Evolutionary conservation across 1,140 invertebrate genomes (phyloP).

Genomic region (Cyclargus thomasi): DNA sequence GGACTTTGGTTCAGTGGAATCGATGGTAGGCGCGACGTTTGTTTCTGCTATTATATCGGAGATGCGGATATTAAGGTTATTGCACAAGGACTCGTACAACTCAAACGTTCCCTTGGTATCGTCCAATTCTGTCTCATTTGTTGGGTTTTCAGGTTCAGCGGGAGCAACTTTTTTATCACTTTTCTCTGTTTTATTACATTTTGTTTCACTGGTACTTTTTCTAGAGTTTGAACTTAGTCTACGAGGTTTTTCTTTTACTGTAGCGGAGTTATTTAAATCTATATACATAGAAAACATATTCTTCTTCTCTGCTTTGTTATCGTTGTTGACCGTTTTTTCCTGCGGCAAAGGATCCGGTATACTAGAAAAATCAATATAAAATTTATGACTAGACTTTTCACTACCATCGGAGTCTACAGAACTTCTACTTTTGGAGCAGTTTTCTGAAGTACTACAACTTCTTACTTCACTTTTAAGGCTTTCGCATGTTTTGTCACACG

Average conservation of each 20-base stretch:
- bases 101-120: conserved; percentile 40
- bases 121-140: conserved; percentile 18
- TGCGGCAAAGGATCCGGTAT: conserved; percentile 41
- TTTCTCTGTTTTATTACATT: conserved; percentile 16
- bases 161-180: neutral
- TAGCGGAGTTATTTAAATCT: conserved; percentile 52
- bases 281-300: conserved; percentile 70
- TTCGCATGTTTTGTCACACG: conserved; percentile 33
- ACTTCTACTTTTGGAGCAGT: conserved; percentile 41
- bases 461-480: conserved; percentile 35
- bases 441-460: conserved; percentile 27
- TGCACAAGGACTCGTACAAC: conserved; percentile 55
- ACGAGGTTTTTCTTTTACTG: conserved; percentile 57
- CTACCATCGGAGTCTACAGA: conserved; percentile 51
- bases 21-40: neutral
- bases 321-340: conserved; percentile 33
- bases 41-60: conserved; percentile 15
- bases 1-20: neutral
- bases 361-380: conserved; percentile 58
- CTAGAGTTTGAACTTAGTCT: conserved; percentile 41
- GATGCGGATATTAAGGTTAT: conserved; percentile 54
- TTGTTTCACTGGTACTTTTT: conserved; percentile 32
- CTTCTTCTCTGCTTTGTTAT: conserved; percentile 45
- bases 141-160: neutral
- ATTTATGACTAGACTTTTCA: conserved; percentile 56